Evolutionary conservation across 2,113 vertebrate species (phyloP).

Genomic region (Alexandromys fortis): DNA sequence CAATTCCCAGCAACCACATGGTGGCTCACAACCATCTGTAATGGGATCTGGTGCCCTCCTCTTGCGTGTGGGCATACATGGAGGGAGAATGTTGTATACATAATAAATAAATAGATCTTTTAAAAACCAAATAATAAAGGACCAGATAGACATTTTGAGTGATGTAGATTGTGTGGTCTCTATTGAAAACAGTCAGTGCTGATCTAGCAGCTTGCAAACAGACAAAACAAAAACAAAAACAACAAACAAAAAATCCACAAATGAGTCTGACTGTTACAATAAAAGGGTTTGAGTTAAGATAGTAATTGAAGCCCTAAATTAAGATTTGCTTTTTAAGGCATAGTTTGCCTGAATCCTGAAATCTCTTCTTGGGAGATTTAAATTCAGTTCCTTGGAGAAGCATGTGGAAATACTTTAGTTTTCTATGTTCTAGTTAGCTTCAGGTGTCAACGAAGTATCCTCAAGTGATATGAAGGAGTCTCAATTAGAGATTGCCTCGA

Average conservation of each 20-base stretch:
- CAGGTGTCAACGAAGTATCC: neutral
- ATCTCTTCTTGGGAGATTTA: conserved; percentile 36
- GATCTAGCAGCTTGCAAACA: neutral
- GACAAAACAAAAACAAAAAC: neutral
- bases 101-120: no score
- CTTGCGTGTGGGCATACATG: no score
- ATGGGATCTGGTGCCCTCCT: no score
- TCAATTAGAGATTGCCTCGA: no score
- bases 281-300: neutral
- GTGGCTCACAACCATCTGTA: no score
- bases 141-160: neutral
- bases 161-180: neutral
- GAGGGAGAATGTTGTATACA: no score
- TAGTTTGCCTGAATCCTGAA: conserved; percentile 28
- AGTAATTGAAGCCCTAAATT: neutral
- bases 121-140: neutral
- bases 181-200: neutral
- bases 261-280: conserved; percentile 11
- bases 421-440: neutral
- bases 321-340: conserved; percentile 14
- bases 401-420: neutral
- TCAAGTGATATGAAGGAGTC: neutral
- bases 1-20: no score
- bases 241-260: neutral
- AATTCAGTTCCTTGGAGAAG: conserved; percentile 41